Evolutionary conservation across 2,888 invertebrate genomes (phyloP), one percentile per base, ranked within the genome.

Genomic region (Brachypalpus laphriformis): DNA sequence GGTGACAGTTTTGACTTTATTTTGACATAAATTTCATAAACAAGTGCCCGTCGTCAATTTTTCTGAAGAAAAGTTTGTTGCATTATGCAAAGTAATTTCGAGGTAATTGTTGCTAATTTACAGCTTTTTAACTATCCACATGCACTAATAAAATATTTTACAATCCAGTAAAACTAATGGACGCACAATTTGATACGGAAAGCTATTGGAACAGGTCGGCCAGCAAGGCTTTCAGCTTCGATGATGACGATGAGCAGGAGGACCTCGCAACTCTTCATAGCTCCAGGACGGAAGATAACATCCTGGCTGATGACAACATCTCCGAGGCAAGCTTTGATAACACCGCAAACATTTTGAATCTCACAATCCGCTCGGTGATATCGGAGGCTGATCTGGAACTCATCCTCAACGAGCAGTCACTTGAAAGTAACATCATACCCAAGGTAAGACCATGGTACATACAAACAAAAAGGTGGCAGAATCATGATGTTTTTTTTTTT

Each of bases 151-250:
- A 20, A 4, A 20, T 20, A 5, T 1, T 14, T 16, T 28, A 28
- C 37, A 34, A 9, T 37, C n/a, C 37, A 56, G 20, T 25, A 18
- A 63, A 61, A 16, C 0, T 4, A 82, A 90, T 90, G 89, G 89
- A 89, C 8, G 65, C 66, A 11, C 88, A 88, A 61, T 91, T 91
- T 89, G 94, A 95, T 82, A 94, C 95, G 61, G 95, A 95, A 80
- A 96, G 95, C 88, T 97, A 95, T 91, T 97, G 97, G 97, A 95
- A 96, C 90, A 94, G 94, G 88, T 95, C 95, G 11, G 94, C 95
- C 78, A 94, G 94, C 0, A 94, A 94, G 87, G 95, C 95, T 0
- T 96, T 96, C 88, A 95, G 94, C 90, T 97, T 97, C 89, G 96
- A 96, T 88, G 96, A 96, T 87, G 96, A 96, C 82, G 96, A 96